Conservation (phyloP, 92 coral and sea anemone species). For the Siderastrea radians region DNA sequence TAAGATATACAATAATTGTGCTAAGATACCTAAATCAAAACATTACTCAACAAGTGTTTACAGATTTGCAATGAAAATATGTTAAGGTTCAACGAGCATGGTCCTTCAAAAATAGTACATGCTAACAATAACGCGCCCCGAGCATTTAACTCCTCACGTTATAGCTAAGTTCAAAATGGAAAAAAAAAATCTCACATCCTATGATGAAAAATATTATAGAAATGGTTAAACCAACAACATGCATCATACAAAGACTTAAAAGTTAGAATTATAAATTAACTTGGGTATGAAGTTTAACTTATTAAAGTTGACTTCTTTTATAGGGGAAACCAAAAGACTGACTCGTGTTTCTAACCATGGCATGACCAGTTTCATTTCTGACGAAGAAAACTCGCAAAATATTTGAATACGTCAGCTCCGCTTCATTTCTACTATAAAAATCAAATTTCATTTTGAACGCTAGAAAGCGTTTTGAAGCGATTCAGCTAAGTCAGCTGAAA, state of each 20-base stretch:
- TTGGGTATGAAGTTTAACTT: background rate
- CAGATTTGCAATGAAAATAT: constrained; percentile 38
- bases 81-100: constrained; percentile 20
- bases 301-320: background rate
- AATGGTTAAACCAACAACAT: background rate
- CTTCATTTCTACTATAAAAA: background rate
- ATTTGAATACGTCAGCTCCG: background rate
- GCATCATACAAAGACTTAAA: background rate
- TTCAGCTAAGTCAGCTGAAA: background rate
- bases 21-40: constrained; percentile 22
- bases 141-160: background rate
- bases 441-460: constrained; percentile 9
- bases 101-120: constrained; percentile 10
- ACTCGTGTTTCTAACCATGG: background rate
- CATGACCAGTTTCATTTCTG: background rate
- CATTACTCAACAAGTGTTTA: constrained; percentile 42
- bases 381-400: background rate
- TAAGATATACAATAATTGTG: constrained; percentile 12
- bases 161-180: background rate
- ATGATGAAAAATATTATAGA: background rate
- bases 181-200: background rate
- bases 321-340: background rate
- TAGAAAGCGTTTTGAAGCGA: background rate
- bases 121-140: constrained; percentile 19
- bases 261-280: background rate